These are phyloP conservation scores for Aleiodes leptofemur DNA, from an alignment of 2,888 invertebrate species.

Conservation along the genomic window DNA sequence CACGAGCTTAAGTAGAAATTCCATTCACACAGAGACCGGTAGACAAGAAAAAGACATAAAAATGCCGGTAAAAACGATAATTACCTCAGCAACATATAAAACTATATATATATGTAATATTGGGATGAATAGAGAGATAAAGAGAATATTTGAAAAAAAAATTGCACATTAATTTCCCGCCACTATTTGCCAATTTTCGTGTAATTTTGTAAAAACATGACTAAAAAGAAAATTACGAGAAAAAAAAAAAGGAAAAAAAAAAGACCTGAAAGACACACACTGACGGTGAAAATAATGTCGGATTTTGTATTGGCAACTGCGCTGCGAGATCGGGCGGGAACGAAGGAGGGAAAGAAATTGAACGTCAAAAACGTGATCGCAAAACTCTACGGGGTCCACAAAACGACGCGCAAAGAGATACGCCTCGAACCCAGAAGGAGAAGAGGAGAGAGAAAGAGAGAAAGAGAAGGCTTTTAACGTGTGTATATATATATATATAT, in stretches of 20 bases:
- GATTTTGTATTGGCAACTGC: constrained; percentile 31
- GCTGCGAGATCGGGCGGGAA: constrained; percentile 80
- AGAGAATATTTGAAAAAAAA: not conserved
- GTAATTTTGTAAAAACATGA: not conserved
- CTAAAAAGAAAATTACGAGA: not conserved
- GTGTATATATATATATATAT: constrained; percentile 4
- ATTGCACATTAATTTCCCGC: not conserved
- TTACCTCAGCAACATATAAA: not conserved
- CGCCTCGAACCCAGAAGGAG: constrained; percentile 77
- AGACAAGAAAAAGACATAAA: not conserved
- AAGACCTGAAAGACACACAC: not conserved
- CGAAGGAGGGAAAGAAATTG: constrained; percentile 62
- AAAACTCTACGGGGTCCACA: constrained; percentile 84
- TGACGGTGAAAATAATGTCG: too few relatives aligned
- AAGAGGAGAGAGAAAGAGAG: not conserved
- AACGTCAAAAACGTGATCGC: constrained; percentile 74
- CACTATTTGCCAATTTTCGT: not conserved
- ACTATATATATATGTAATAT: not conserved
- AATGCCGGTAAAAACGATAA: not conserved
- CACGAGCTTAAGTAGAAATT: too few relatives aligned
- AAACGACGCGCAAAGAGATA: constrained; percentile 88
- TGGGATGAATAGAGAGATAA: not conserved
- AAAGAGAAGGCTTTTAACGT: not conserved
- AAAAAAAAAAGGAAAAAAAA: not conserved
- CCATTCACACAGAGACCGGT: too few relatives aligned